Evolutionary conservation across 2,797 vertebrate species (phyloP).

Genomic region (Myripristis murdjan): DNA sequence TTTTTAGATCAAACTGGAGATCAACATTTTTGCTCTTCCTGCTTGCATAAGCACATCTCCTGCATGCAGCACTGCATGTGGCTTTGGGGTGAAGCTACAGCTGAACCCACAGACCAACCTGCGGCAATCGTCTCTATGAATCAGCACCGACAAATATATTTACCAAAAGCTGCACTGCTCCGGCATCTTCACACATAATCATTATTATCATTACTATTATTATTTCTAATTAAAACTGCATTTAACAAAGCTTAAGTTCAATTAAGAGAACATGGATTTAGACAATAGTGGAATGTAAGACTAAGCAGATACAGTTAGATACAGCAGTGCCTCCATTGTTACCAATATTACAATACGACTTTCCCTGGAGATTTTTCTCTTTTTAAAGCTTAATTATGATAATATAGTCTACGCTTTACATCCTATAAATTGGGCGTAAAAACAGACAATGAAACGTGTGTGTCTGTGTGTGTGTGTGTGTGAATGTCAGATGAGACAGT

Average conservation of each 20-base stretch:
- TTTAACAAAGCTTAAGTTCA: neutral
- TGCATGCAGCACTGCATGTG: constrained; percentile 18
- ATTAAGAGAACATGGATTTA: neutral
- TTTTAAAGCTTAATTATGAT: too few relatives aligned
- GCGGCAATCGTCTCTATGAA: constrained; percentile 12
- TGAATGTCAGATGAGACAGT: neutral
- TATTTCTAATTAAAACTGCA: neutral
- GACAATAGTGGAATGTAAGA: neutral
- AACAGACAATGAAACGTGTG: neutral
- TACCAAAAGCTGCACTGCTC: neutral
- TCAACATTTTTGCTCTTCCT: too few relatives aligned
- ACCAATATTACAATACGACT: neutral
- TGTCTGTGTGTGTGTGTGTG: constrained; percentile 1
- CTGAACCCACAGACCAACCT: constrained; percentile 43
- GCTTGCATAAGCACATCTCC: constrained; percentile 15
- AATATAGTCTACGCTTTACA: too few relatives aligned
- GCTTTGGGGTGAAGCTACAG: constrained; percentile 45
- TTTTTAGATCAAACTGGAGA: too few relatives aligned
- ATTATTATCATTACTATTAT: neutral
- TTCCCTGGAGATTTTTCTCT: too few relatives aligned
- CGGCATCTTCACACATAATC: neutral
- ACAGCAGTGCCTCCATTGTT: neutral
- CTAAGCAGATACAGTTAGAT: neutral
- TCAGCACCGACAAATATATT: constrained; percentile 13
- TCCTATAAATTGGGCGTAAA: too few relatives aligned